Conservation (phyloP, 2,888 invertebrate species). For the Electrophaes corylata region DNA sequence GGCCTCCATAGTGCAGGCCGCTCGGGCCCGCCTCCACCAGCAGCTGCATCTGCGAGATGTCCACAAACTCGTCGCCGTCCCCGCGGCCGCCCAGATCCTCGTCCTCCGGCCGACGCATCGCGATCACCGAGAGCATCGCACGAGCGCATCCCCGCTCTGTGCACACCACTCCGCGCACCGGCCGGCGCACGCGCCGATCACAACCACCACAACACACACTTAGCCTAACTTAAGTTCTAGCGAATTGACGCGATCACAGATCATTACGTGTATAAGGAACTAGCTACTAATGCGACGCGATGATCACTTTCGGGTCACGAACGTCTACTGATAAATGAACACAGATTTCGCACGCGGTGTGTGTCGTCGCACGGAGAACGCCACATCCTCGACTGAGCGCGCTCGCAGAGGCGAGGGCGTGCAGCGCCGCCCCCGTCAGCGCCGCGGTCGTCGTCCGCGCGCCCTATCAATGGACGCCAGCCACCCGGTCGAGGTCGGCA, state of each 20-base stretch:
- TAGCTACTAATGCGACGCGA: conserved; percentile 56
- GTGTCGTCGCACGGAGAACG: conserved; percentile 78
- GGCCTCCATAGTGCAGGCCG: conserved; percentile 78
- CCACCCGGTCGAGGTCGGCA: conserved; percentile 78
- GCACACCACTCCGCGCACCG: conserved; percentile 56
- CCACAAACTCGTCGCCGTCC: conserved; percentile 90
- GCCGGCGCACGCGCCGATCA: conserved; percentile 25
- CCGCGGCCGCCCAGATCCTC: conserved; percentile 81
- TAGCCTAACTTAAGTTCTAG: conserved; percentile 66
- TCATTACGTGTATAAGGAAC: conserved; percentile 66
- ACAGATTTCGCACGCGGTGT: conserved; percentile 75
- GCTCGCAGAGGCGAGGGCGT: conserved; percentile 76
- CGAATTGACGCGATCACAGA: conserved; percentile 79
- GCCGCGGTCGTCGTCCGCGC: conserved; percentile 75
- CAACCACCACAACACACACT: conserved; percentile 43
- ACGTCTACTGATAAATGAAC: conserved; percentile 80
- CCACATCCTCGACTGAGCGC: conserved; percentile 85
- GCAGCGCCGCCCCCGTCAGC: conserved; percentile 76
- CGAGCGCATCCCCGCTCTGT: conserved; percentile 78
- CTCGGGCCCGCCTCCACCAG: conserved; percentile 85
- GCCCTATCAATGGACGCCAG: conserved; percentile 78
- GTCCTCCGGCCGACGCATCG: conserved; percentile 91
- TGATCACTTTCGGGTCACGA: conserved; percentile 61
- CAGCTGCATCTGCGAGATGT: conserved; percentile 92
- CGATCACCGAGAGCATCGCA: conserved; percentile 86